Percentiles rank a stretch among this genome's conserved stretches.
Conservation (phyloP, 2,888 invertebrate species). For the Eutolmus rufibarbis region DNA sequence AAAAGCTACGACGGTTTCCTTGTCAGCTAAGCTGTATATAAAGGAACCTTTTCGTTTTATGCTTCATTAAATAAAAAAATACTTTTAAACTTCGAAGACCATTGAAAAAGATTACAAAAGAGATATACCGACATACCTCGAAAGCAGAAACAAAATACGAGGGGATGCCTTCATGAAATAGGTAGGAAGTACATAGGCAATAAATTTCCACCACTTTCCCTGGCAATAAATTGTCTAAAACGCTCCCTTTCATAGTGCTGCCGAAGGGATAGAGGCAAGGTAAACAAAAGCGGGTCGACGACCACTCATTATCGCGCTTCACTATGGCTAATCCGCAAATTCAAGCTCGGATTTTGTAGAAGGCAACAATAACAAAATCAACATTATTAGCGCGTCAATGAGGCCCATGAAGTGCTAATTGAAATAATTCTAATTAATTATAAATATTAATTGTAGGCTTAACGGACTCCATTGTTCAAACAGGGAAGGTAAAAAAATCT, state of each 20-base stretch:
- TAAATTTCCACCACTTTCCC: constrained; percentile 9
- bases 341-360: constrained; percentile 30
- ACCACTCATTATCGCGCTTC: constrained; percentile 22
- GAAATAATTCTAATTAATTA: constrained; percentile 41
- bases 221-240: constrained; percentile 24
- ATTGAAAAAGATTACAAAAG: neutral
- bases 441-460: constrained; percentile 35
- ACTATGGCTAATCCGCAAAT: constrained; percentile 37
- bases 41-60: neutral
- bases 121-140: neutral
- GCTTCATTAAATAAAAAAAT: neutral
- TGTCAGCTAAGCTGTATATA: neutral
- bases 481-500: neutral
- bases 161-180: neutral
- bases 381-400: constrained; percentile 31
- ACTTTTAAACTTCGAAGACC: neutral
- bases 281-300: constrained; percentile 2
- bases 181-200: neutral
- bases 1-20: neutral
- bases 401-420: constrained; percentile 8
- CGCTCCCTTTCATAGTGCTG: constrained; percentile 11
- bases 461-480: constrained; percentile 8
- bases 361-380: constrained; percentile 13
- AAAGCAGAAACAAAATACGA: neutral
- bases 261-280: neutral